Evolutionary conservation across 2,113 vertebrate genomes (phyloP), one percentile per base, ranked within the genome.

Genomic region (Uropsilus gracilis): DNA sequence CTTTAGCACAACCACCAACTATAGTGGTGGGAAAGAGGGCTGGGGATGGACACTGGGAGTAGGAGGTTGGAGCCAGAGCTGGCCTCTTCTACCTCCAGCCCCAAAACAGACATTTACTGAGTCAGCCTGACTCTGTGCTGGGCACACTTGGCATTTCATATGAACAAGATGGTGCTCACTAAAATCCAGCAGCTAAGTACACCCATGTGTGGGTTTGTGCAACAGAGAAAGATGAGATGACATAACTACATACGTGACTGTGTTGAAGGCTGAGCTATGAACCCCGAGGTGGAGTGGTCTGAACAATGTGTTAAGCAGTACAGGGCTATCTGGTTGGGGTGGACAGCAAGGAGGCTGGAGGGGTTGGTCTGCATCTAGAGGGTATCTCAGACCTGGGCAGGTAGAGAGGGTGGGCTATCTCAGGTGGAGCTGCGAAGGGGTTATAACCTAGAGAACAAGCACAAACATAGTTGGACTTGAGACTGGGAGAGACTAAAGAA

Each of bases 1-100:
- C 89, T 96, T 92, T 91, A 96, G 93, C 86, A 94, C 63, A 50
- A 63, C 82, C 53, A 55, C 7, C 95, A 95, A 95, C 96, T 95
- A 89, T 91, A 94, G 78, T 64, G 75, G 64, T 82, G 73, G 32
- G 64, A 64, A 13, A 50, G 72, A 90, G 48, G 12, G 3, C 39
- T 28, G 28, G 37, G 30, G 44, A 18, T 80, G 46, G 44, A 4
- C 28, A 8, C 6, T 50, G 63, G 39, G 46, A 37, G 30, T 17
- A 20, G 69, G 69, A 91, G 63, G 59, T 32, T n/a, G 66, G 89
- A 92, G 59, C 82, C 3, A 24, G 77, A 69, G 75, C 80, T 69
- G n/a, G 69, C 72, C 34, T 80, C 39, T 66, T 48, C 48, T 80
- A 42, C n/a, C 90, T 39, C 8, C 68, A 61, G 14, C n/a, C 53